These are phyloP conservation scores for Antennarius striatus DNA, from an alignment of 2,113 vertebrate species.

Conservation along the genomic window DNA sequence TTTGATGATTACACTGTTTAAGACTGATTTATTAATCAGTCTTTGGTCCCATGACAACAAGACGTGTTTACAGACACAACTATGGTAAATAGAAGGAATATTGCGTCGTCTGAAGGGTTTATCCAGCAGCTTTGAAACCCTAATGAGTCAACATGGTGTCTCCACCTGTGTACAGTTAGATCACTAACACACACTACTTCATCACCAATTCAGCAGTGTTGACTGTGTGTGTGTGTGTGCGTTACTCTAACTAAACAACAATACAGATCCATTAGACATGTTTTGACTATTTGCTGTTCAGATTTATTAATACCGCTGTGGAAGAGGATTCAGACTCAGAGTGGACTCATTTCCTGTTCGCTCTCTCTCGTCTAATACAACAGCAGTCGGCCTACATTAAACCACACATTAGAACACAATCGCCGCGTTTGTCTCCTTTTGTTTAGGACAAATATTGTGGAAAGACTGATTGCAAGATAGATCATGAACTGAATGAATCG, in stretches of 20 bases:
- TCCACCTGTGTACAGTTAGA: too few relatives aligned
- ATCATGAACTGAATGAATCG: too few relatives aligned
- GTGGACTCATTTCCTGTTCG: constrained; percentile 7
- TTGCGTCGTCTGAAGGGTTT: neutral
- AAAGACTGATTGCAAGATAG: too few relatives aligned
- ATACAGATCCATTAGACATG: neutral
- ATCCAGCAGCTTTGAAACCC: too few relatives aligned
- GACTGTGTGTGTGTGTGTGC: neutral
- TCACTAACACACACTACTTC: too few relatives aligned
- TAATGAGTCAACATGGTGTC: too few relatives aligned
- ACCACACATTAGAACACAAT: too few relatives aligned
- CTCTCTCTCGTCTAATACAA: neutral
- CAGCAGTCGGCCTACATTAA: neutral
- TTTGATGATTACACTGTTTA: constrained; percentile 4
- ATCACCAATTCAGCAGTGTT: too few relatives aligned
- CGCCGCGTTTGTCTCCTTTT: too few relatives aligned
- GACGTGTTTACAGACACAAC: neutral
- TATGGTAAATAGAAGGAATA: neutral
- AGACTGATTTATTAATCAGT: neutral
- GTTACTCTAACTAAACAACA: neutral
- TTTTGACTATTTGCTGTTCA: constrained; percentile 1
- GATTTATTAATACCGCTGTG: constrained; percentile 14
- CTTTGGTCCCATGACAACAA: neutral
- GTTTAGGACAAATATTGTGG: too few relatives aligned
- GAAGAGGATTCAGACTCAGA: constrained; percentile 8